phyloP scores from a whole-genome alignment of 2,888 invertebrate species.

The Brachypalpus laphriformis region DNA sequence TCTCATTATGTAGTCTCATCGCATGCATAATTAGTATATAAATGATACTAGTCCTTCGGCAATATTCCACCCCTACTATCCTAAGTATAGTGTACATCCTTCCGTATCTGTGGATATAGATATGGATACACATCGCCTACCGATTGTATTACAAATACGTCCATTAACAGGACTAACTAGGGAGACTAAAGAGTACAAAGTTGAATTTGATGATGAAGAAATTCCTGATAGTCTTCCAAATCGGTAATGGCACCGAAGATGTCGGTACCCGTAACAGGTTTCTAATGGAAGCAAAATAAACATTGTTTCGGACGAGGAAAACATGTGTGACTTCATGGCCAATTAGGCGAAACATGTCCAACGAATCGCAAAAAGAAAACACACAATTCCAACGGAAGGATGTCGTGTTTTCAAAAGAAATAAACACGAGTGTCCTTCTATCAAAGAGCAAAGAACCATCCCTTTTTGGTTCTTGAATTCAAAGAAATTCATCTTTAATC shows the following conservation, averaged over 20 bases:
- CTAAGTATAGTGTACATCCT: neutral
- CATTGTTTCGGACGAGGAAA: neutral
- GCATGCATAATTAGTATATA: neutral
- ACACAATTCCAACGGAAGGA: neutral
- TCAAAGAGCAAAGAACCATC: neutral
- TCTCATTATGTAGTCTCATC: too few species aligned
- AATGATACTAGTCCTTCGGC: neutral
- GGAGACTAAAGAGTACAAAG: neutral
- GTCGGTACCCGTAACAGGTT: neutral
- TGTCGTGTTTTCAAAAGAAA: neutral
- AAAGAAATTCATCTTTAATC: conserved; percentile 4
- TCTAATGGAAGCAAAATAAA: neutral
- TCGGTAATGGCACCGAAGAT: neutral
- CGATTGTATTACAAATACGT: conserved; percentile 9
- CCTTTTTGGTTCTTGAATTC: neutral
- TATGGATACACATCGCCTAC: neutral
- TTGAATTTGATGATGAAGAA: conserved; percentile 8
- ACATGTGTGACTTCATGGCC: conserved; percentile 34
- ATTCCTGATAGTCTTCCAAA: neutral
- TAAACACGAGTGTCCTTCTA: neutral
- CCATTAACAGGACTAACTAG: too few species aligned
- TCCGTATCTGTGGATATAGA: neutral
- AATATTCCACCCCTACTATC: neutral
- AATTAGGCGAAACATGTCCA: conserved; percentile 24
- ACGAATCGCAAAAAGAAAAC: neutral